Base-by-base conservation (phyloP, 2,797 vertebrate species). In the Pempheris klunzingeri region DNA sequence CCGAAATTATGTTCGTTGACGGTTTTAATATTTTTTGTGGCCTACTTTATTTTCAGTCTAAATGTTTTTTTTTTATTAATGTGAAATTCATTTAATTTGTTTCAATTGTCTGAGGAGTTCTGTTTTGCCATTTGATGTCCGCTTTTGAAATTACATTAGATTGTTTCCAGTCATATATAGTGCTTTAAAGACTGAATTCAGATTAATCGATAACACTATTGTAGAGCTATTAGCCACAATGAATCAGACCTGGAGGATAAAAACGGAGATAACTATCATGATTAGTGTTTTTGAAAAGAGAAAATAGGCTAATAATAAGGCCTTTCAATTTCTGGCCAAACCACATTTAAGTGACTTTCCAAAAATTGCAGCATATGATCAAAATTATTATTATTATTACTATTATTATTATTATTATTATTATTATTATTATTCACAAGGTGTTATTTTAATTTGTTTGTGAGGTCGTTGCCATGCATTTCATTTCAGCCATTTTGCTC, bases 401-500 rank as follows among this genome's bases (percentile, higher is more conserved):
- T 85, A 83, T 77, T 75, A 78, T 86, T 79, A 87, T 78, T 78
- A 75, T 77, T 82, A 84, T 86, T 87, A 86, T 91, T 84, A 88
- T 83, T 80, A 87, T 67, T 81, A 85, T 72, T 84, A 80, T 82
- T 90, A 78, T 83, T 80, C 24, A 38, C 46, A 47, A 32, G 44
- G n/a, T 72, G 62, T 64, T 77, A 66, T 78, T 66, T 77, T 49
- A n/a, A 81, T 78, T 59, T 43, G 67, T 72, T 60, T 80, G 47
- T 80, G 43, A 82, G 62, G 54, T 86, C 60, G 59, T 77, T 80
- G 62, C 68, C 84, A 76, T 79, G 57, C 69, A 39, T 89, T 87
- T 79, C 55, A 82, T 78, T 92, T 80, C 82, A 90, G 87, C 84
- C 86, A 89, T 90, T 90, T 91, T 82, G 69, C 87, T 82, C 69